A percentile compares a stretch with the other conserved stretches of the same genome.
Evolutionary conservation across 2,888 invertebrate species (phyloP).

Genomic region (Patella caerulea): DNA sequence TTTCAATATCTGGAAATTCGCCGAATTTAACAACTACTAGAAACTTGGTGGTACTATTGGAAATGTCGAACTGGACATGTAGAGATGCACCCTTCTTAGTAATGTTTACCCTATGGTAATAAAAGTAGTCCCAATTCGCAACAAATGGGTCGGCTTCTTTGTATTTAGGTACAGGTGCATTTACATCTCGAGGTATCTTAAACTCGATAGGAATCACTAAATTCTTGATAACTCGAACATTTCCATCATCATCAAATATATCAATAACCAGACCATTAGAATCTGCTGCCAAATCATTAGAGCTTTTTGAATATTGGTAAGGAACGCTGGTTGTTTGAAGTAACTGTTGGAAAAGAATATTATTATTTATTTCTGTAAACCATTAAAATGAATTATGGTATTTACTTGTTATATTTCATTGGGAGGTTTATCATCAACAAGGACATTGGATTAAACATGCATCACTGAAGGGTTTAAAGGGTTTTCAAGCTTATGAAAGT

Average conservation of each 20-base stretch:
- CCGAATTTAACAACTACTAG: constrained; percentile 42
- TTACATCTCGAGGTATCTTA: constrained; percentile 44
- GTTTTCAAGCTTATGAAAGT: no score
- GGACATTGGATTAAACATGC: no score
- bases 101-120: constrained; percentile 34
- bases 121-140: constrained; percentile 26
- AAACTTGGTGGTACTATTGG: constrained; percentile 37
- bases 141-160: constrained; percentile 33
- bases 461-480: no score
- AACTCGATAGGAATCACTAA: constrained; percentile 46
- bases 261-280: constrained; percentile 35
- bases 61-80: constrained; percentile 36
- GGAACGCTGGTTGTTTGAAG: constrained; percentile 28
- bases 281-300: constrained; percentile 17
- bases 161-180: constrained; percentile 23
- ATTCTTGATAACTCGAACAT: constrained; percentile 21
- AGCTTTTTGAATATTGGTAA: constrained; percentile 25
- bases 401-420: no score
- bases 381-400: no score
- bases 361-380: no score
- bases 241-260: constrained; percentile 29
- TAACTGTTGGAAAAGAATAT: constrained; percentile 12
- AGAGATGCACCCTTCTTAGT: constrained; percentile 23
- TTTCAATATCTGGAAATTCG: constrained; percentile 35
- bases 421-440: no score